Evolutionary conservation across 2,888 invertebrate genomes (phyloP), one percentile per base, ranked within the genome.

Genomic region (Drosophila imparisetae): DNA sequence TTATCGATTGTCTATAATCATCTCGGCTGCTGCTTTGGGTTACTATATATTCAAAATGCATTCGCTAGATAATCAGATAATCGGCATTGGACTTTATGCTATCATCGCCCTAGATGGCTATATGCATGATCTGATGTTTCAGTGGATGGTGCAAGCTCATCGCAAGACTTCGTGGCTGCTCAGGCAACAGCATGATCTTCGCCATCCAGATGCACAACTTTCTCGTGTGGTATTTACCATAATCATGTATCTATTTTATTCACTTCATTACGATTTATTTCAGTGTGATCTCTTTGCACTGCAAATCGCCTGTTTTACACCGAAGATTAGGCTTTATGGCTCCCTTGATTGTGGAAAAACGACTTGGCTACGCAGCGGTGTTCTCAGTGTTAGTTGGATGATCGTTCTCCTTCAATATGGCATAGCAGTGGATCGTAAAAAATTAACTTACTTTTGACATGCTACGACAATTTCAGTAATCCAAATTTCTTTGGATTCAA

Each of bases 241-340:
- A 3, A 7, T 21, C 30, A 4, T 15, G 1, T 21, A 8, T n/a
- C 4, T 4, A 2, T 11, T 13, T 21, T 21, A 27, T 6, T 58
- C 21, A 71, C 11, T 2, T n/a, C 24, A 45, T 15, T 15, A 13
- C 4, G 6, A 15, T 77, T 71, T 62, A 36, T 77, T 80, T 42
- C 78, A 80, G 80, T 80, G 65, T 66, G 63, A 80, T 5, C 48
- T 65, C 0, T 64, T 69, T 30, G 65, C 63, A 10, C 54, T 80
- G 13, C 80, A 80, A 50, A 45, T 80, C 5, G 57, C 65, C 10
- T 54, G 62, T 27, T 80, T 63, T 18, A 71, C 75, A 1, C 32
- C 69, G 2, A 5, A 57, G 11, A 30, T 74, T 4, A 50, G 58
- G 0, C 57, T 80, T 6, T 80, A 27, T 8, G 78, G 80, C 13